Evolutionary conservation across 2,113 vertebrate species (phyloP).

Genomic region (Oreochromis niloticus): DNA sequence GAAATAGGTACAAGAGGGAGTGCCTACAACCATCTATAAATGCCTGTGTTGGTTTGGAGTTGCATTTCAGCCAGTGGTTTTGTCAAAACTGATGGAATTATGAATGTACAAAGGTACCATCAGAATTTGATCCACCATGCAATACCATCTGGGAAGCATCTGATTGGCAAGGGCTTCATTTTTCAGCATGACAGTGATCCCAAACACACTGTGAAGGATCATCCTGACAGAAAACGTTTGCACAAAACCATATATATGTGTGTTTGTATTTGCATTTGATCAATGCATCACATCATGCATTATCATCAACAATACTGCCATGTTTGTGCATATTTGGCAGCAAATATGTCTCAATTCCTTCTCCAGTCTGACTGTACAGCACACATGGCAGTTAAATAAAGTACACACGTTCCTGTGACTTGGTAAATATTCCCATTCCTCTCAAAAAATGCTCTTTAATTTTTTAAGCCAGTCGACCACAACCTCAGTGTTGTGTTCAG

Average conservation of each 20-base stretch:
- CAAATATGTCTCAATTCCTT: not conserved
- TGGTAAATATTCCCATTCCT: not conserved
- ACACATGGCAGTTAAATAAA: not conserved
- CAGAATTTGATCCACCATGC: not conserved
- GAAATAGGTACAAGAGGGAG: not conserved
- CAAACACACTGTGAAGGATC: not conserved
- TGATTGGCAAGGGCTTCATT: not conserved
- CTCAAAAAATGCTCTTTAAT: slow-evolving; percentile 9
- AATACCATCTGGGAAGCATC: not conserved
- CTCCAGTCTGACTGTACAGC: not conserved
- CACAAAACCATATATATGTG: not conserved
- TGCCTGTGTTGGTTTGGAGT: not conserved
- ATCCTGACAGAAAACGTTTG: not conserved
- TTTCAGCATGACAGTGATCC: not conserved
- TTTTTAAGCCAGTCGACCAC: slow-evolving; percentile 25
- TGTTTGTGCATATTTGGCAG: not conserved
- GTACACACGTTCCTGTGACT: not conserved
- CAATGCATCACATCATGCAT: not conserved
- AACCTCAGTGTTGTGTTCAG: slow-evolving; percentile 24
- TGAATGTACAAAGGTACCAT: not conserved
- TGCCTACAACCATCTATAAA: not conserved
- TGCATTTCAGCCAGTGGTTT: not conserved
- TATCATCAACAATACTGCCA: not conserved
- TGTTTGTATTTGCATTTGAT: not conserved
- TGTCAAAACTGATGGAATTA: not conserved